These are phyloP conservation scores for Formica selysi DNA, from an alignment of 1,140 invertebrate species.

Conservation along the genomic window DNA sequence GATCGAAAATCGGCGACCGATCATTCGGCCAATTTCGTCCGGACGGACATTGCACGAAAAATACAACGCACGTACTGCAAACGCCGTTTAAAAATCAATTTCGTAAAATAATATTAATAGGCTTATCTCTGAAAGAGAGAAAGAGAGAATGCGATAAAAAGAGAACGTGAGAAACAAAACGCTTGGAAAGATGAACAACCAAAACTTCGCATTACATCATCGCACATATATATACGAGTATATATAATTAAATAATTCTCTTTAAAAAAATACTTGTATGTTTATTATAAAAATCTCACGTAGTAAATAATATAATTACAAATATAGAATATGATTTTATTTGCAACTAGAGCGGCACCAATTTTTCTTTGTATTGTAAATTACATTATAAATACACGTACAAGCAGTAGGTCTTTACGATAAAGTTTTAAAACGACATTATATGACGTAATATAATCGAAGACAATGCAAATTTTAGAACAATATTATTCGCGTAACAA, in stretches of 20 bases:
- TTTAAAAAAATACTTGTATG: no score
- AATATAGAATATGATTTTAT: neutral
- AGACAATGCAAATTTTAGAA: neutral
- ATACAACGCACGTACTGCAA: conserved; percentile 21
- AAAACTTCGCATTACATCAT: neutral
- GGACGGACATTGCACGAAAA: neutral
- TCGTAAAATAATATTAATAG: conserved; percentile 54
- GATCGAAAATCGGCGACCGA: conserved; percentile 58
- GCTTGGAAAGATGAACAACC: neutral
- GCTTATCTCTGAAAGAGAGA: neutral
- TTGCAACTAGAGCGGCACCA: neutral
- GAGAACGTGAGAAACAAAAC: no score
- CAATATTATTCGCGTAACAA: neutral
- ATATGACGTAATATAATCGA: neutral
- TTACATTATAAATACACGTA: neutral
- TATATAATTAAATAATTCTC: neutral
- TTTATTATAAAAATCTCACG: neutral
- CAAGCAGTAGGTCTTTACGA: neutral
- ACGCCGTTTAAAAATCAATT: conserved; percentile 52
- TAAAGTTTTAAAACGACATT: neutral
- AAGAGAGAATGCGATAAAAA: neutral
- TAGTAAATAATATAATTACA: neutral
- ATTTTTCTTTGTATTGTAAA: neutral
- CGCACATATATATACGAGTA: neutral
- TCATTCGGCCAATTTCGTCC: conserved; percentile 53